Conservation (phyloP, 1,140 invertebrate genomes). For the Aphelenchoides avenae region DNA sequence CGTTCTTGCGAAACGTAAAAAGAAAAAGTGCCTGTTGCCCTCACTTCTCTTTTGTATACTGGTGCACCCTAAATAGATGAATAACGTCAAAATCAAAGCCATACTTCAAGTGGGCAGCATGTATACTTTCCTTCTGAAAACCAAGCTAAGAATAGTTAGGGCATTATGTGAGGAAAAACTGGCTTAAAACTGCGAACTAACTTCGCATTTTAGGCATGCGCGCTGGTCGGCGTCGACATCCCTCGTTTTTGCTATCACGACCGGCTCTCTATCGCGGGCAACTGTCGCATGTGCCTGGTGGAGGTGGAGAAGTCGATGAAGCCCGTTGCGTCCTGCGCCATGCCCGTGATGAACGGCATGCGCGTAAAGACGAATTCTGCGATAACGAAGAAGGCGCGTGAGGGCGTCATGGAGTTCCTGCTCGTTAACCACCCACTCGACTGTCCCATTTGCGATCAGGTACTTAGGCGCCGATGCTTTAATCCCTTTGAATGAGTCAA, state of each 20-base stretch:
- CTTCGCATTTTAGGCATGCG: slow-evolving; percentile 73
- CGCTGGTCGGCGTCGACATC: slow-evolving; percentile 90
- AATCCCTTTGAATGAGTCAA: background rate
- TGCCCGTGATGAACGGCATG: slow-evolving; percentile 99
- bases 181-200: background rate
- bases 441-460: slow-evolving; percentile 96
- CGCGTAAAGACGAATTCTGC: slow-evolving; percentile 95
- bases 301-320: slow-evolving; percentile 93
- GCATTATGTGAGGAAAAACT: no score
- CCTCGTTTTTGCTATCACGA: slow-evolving; percentile 99
- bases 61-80: no score
- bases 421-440: slow-evolving; percentile 96
- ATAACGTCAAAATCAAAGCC: no score
- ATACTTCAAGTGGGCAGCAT: no score
- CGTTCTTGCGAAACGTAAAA: no score
- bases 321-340: slow-evolving; percentile 98
- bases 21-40: no score
- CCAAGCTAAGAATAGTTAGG: no score
- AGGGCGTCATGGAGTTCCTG: slow-evolving; percentile 98
- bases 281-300: slow-evolving; percentile 97
- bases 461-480: slow-evolving; percentile 23
- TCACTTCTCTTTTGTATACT: no score
- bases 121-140: no score
- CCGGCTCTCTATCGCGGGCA: slow-evolving; percentile 91
- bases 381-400: slow-evolving; percentile 82